Base-by-base conservation (phyloP, 2,888 invertebrate genomes). In the Andrena dorsata region DNA sequence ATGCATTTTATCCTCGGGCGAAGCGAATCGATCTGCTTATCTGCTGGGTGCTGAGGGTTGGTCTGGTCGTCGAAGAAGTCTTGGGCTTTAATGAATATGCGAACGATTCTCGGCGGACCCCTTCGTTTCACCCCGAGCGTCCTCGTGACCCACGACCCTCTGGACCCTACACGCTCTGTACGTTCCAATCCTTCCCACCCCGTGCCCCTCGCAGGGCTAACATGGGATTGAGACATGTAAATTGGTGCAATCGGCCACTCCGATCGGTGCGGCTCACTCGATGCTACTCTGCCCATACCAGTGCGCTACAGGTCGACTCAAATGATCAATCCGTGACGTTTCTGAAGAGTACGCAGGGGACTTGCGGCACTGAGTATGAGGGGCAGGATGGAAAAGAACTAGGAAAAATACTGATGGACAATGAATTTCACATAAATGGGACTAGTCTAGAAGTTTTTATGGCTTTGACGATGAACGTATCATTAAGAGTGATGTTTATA, bases 211-310 rank as follows among this genome's bases (percentile, higher is more conserved):
- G 85, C 84, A 77, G 80, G 79, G 84, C 89, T 84, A 91, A 90
- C 91, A 91, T 90, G 90, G 91, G 90, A 93, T 93, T 93, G 92
- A 93, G 92, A 93, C 93, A 92, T 93, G 93, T 93, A 93, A 93
- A 93, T 93, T 92, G 92, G 92, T 92, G 91, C 92, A 90, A 93
- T 93, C 92, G 90, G 88, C 86, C 87, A 86, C 88, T 89, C 85
- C 90, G 91, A 93, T 93, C 92, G 90, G 87, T 87, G 88, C 90
- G 88, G 88, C 85, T 88, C 82, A 84, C 87, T 84, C 89, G 88
- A 86, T 86, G 89, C 88, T 91, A 86, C 85, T 84, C 85, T 85
- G 84, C 83, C 85, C 86, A 90, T 87, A 85, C 90, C 87, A 76
- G 74, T 65, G 65, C 63, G 74, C 80, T 91, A 92, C 86, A 90